Evolutionary conservation across 2,797 vertebrate genomes (phyloP).

Genomic region (Esox masquinongy): DNA sequence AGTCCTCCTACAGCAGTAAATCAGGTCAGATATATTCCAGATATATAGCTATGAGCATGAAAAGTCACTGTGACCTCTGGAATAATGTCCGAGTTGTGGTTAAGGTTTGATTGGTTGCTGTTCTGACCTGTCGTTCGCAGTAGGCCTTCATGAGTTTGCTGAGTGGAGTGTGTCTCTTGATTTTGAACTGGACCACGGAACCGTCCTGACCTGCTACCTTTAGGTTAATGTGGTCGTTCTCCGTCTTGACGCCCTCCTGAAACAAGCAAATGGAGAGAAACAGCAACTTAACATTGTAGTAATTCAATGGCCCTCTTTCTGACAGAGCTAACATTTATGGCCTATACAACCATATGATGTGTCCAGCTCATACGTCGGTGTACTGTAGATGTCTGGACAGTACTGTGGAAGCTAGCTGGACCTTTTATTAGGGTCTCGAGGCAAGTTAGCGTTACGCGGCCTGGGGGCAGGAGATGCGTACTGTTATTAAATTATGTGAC

Average conservation of each 20-base stretch:
- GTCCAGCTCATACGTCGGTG: background rate
- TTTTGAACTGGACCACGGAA: constrained; percentile 93
- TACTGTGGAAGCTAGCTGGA: background rate
- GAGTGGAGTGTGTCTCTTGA: constrained; percentile 92
- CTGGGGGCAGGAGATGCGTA: background rate
- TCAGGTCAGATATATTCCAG: background rate
- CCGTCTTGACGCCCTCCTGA: constrained; percentile 90
- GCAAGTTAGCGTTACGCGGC: background rate
- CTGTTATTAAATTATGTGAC: background rate
- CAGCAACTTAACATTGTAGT: background rate
- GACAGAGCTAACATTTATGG: background rate
- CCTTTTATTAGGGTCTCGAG: background rate
- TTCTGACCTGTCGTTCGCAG: constrained; percentile 90
- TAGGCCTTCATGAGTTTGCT: constrained; percentile 95
- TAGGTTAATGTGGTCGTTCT: constrained; percentile 93
- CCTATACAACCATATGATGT: background rate
- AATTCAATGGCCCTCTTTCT: background rate
- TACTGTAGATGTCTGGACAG: background rate
- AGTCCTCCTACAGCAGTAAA: background rate
- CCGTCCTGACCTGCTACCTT: constrained; percentile 93
- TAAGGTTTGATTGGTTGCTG: background rate
- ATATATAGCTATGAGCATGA: background rate
- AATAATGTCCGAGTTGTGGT: background rate
- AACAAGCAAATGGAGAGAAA: constrained; percentile 17
- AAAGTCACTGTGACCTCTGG: background rate